Evolutionary conservation across 2,113 vertebrate species (phyloP).

Genomic region (Corythornis cristatus): DNA sequence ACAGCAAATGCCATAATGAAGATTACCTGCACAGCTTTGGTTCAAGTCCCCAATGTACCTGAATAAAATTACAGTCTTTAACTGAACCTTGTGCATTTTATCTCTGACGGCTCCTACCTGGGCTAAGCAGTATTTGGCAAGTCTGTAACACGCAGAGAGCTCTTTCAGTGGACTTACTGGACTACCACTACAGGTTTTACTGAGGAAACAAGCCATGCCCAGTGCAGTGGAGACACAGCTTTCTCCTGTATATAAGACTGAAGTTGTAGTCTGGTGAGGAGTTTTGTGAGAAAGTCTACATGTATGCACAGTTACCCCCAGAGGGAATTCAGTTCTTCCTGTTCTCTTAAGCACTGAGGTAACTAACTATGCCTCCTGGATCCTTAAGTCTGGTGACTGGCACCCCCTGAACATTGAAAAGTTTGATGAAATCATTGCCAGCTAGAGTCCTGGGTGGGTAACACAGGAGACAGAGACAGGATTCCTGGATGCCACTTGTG

Average conservation of each 20-base stretch:
- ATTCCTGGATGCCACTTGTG: slow-evolving; percentile 21
- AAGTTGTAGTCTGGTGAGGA: not conserved
- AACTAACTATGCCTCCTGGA: not conserved
- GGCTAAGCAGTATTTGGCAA: not conserved
- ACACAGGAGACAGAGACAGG: not conserved
- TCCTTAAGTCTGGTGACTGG: not conserved
- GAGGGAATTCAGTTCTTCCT: not conserved
- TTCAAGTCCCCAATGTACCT: not conserved
- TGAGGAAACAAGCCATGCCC: not conserved
- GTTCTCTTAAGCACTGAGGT: not conserved
- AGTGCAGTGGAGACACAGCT: not conserved
- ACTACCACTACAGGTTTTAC: not conserved
- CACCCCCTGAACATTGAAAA: not conserved
- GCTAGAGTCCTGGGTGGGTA: not conserved
- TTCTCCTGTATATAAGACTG: not conserved
- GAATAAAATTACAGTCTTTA: not conserved
- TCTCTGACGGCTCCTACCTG: not conserved
- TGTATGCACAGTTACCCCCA: not conserved
- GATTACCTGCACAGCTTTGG: not conserved
- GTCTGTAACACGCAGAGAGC: not conserved
- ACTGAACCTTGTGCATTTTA: not conserved
- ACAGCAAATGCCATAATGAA: not conserved
- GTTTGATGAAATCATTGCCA: slow-evolving; percentile 13
- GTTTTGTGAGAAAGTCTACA: not conserved
- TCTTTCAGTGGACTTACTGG: not conserved